A percentile compares a stretch with the other conserved stretches of the same genome.
These are phyloP conservation scores for Perdita meconis DNA, from an alignment of 2,888 invertebrate species.

Conservation along the genomic window DNA sequence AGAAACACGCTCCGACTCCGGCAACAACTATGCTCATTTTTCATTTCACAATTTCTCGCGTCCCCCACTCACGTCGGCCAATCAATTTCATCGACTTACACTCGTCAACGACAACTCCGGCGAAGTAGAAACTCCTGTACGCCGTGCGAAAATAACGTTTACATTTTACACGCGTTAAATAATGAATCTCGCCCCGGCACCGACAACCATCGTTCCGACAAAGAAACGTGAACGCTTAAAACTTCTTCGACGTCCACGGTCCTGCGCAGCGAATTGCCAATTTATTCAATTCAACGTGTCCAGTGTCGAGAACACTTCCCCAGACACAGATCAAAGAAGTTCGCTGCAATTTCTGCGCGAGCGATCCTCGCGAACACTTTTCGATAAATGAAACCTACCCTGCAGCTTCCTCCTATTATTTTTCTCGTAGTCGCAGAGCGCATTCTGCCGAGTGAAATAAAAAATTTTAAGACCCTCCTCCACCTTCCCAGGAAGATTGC, in stretches of 20 bases:
- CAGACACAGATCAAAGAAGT: not conserved
- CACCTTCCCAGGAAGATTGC: slow-evolving; percentile 27
- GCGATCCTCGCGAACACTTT: not conserved
- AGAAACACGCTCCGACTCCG: not conserved
- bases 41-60: not conserved
- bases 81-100: not conserved
- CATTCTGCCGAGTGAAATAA: not conserved
- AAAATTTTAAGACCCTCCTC: slow-evolving; percentile 1
- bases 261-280: not conserved
- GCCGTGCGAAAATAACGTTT: not conserved
- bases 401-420: not conserved
- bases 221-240: not conserved
- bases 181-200: not conserved
- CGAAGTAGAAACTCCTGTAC: not conserved
- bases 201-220: not conserved
- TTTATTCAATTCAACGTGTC: not conserved
- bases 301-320: not conserved
- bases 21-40: not conserved
- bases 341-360: not conserved
- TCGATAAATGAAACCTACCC: slow-evolving; percentile 5
- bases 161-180: not conserved
- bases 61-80: not conserved
- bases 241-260: not conserved
- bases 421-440: not conserved
- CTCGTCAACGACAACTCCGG: not conserved